Conservation (phyloP, 53 echinoderm and acorn worm genomes). For the Echinarachnius parma region DNA sequence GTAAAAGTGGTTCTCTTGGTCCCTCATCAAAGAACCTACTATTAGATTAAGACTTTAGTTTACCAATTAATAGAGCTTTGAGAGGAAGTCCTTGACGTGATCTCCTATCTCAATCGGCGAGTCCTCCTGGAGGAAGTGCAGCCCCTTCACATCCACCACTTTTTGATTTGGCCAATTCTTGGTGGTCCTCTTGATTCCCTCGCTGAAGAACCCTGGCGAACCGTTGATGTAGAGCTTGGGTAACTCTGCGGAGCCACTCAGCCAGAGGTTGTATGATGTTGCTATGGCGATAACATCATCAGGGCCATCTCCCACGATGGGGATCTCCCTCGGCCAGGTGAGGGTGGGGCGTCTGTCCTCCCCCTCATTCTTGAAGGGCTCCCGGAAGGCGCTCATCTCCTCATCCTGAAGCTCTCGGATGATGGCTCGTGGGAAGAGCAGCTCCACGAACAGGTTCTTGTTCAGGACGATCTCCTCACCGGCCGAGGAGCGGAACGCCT, state of each 20-base stretch:
- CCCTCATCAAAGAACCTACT: neutral
- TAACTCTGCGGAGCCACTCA: conserved; percentile 53
- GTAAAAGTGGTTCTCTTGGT: no score
- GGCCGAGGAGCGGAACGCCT: conserved; percentile 67
- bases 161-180: conserved; percentile 75
- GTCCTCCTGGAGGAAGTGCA: conserved; percentile 88
- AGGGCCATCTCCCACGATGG: conserved; percentile 75
- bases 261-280: conserved; percentile 61
- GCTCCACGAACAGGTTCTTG: conserved; percentile 85
- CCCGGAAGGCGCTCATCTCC: conserved; percentile 81
- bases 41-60: neutral
- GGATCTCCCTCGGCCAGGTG: conserved; percentile 91
- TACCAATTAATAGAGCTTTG: conserved; percentile 22
- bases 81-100: conserved; percentile 65
- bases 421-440: conserved; percentile 64
- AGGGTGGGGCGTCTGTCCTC: conserved; percentile 88
- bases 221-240: conserved; percentile 81
- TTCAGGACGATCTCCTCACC: conserved; percentile 83
- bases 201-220: conserved; percentile 80
- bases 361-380: conserved; percentile 69
- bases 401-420: conserved; percentile 68
- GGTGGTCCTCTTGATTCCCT: conserved; percentile 28
- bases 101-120: conserved; percentile 78
- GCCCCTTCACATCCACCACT: conserved; percentile 50
- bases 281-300: conserved; percentile 78